Evolutionary conservation across 2,797 vertebrate genomes (phyloP).

Genomic region (Petrocephalus schoutedeni): DNA sequence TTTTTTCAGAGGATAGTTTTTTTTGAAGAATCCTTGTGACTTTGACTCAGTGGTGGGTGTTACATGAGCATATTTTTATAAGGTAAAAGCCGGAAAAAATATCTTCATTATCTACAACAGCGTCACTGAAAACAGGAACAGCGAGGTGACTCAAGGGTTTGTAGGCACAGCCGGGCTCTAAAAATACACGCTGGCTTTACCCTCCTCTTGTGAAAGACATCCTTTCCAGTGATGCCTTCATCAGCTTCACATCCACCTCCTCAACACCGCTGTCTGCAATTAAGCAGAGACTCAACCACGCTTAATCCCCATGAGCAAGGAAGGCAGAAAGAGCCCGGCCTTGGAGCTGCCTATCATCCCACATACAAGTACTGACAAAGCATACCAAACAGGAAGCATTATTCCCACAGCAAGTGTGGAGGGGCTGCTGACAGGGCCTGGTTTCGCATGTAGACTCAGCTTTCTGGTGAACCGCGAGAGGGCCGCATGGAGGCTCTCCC

Average conservation of each 20-base stretch:
- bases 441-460: conserved; percentile 6
- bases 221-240: background rate
- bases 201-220: conserved; percentile 20
- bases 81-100: conserved; percentile 17
- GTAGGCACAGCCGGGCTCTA: background rate
- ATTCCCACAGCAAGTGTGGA: background rate
- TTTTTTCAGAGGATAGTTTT: background rate
- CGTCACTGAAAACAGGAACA: conserved; percentile 20
- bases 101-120: conserved; percentile 6
- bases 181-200: conserved; percentile 13
- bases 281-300: background rate
- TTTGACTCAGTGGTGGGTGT: conserved; percentile 21
- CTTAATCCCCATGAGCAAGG: background rate
- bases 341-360: background rate
- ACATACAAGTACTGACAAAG: background rate
- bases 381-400: background rate
- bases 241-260: background rate
- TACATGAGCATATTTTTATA: conserved; percentile 19
- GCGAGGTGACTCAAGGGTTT: conserved; percentile 18
- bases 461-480: background rate
- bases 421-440: background rate
- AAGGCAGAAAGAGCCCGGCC: background rate
- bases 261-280: background rate
- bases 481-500: background rate
- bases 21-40: conserved; percentile 18